Evolutionary conservation across 2,113 vertebrate genomes (phyloP).

Genomic region (Felis chaus): DNA sequence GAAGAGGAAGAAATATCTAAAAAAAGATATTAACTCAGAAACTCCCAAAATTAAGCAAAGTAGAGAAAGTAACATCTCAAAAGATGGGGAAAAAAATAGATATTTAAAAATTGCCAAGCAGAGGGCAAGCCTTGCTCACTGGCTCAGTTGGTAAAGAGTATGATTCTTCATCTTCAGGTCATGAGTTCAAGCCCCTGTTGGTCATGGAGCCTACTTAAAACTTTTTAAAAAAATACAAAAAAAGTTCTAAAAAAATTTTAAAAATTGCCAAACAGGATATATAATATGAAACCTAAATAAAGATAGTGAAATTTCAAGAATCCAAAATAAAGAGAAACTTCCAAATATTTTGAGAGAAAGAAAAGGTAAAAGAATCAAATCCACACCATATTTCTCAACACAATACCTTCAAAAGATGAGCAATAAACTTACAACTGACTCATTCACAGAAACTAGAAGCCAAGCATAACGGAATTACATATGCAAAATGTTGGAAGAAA

Average conservation of each 20-base stretch:
- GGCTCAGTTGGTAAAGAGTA: too few species aligned
- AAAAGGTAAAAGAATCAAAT: not conserved
- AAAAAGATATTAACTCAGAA: not conserved
- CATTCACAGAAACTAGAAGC: not conserved
- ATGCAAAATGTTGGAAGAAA: not conserved
- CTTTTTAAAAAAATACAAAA: too few species aligned
- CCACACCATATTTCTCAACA: not conserved
- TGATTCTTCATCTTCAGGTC: too few species aligned
- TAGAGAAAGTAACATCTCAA: not conserved
- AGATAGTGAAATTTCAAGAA: not conserved
- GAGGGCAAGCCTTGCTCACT: too few species aligned
- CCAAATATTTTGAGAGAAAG: not conserved
- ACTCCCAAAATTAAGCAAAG: not conserved
- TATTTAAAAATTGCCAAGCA: not conserved
- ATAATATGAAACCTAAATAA: not conserved
- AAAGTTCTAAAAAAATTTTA: too few species aligned
- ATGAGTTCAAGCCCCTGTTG: too few species aligned
- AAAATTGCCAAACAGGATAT: not conserved
- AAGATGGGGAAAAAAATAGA: not conserved
- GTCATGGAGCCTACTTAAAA: too few species aligned
- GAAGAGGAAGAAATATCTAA: not conserved
- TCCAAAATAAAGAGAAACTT: not conserved
- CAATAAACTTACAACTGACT: not conserved
- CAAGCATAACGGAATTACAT: not conserved
- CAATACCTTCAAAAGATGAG: not conserved